phyloP scores from a whole-genome alignment of 2,113 vertebrate genomes.

The Apaloderma vittatum region DNA sequence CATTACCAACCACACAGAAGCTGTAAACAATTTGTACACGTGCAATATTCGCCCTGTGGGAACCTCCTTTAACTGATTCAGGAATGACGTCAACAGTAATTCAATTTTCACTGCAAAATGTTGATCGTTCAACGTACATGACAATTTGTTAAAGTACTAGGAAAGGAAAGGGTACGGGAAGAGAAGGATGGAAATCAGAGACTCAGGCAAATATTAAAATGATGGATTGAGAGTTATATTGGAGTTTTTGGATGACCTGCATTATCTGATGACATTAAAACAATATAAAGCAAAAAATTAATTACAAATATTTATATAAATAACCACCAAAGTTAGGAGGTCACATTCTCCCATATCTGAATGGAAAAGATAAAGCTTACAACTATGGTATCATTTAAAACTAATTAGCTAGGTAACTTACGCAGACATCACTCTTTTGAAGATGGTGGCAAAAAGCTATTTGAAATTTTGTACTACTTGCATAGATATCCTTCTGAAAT shows the following conservation, averaged over 20 bases:
- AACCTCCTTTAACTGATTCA: neutral
- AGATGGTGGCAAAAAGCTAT: neutral
- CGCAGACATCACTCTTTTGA: neutral
- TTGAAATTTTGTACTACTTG: neutral
- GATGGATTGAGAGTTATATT: neutral
- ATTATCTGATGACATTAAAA: neutral
- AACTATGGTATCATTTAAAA: neutral
- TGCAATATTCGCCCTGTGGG: constrained; percentile 12
- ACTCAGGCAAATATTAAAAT: neutral
- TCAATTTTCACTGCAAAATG: neutral
- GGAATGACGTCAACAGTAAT: neutral
- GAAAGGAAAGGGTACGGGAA: neutral
- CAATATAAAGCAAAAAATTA: neutral
- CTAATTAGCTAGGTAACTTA: neutral
- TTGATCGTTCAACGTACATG: neutral
- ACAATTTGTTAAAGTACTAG: neutral
- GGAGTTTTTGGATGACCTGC: neutral
- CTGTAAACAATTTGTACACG: constrained; percentile 3
- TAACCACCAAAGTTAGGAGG: neutral
- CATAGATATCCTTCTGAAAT: neutral
- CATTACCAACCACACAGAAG: neutral
- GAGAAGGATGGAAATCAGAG: neutral
- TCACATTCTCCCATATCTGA: neutral
- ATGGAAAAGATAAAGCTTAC: neutral
- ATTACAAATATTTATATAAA: neutral